phyloP scores from a whole-genome alignment of 2,113 vertebrate species.

The Bungarus multicinctus region DNA sequence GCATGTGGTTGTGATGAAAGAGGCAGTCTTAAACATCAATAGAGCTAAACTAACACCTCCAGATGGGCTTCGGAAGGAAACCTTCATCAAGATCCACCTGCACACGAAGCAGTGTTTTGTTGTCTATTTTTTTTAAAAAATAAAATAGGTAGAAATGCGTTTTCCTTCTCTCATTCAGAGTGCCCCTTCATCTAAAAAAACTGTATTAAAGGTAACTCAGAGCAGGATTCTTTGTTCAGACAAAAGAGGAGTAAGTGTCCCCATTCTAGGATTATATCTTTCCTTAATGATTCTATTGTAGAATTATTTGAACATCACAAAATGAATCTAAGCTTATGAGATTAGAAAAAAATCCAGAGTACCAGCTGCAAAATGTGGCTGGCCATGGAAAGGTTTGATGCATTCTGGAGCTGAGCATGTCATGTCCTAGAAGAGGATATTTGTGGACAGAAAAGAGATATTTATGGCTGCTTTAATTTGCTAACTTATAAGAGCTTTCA shows the following conservation, averaged over 20 bases:
- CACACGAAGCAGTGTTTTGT: slow-evolving; percentile 70
- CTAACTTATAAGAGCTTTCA: not conserved
- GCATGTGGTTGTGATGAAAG: slow-evolving; percentile 77
- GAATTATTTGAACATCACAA: not conserved
- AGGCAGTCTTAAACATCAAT: slow-evolving; percentile 72
- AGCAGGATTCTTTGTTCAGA: slow-evolving; percentile 4
- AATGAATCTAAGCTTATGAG: not conserved
- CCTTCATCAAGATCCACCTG: slow-evolving; percentile 77
- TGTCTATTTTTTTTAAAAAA: slow-evolving; percentile 28
- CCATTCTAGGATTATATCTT: not conserved
- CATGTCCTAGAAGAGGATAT: not conserved
- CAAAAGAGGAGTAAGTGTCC: slow-evolving; percentile 25
- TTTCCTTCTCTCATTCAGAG: slow-evolving; percentile 42
- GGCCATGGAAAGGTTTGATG: not conserved
- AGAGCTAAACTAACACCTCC: slow-evolving; percentile 77
- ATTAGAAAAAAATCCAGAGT: not conserved
- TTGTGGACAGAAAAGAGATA: not conserved
- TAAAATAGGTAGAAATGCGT: slow-evolving; percentile 49
- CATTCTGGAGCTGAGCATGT: not conserved
- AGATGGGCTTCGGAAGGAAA: slow-evolving; percentile 74
- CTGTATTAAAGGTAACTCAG: slow-evolving; percentile 44
- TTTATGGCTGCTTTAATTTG: not conserved
- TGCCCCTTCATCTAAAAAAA: slow-evolving; percentile 53
- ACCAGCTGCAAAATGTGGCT: not conserved
- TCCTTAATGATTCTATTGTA: not conserved